Conservation (phyloP, 2,113 vertebrate species). For the Accipiter virgatus region DNA sequence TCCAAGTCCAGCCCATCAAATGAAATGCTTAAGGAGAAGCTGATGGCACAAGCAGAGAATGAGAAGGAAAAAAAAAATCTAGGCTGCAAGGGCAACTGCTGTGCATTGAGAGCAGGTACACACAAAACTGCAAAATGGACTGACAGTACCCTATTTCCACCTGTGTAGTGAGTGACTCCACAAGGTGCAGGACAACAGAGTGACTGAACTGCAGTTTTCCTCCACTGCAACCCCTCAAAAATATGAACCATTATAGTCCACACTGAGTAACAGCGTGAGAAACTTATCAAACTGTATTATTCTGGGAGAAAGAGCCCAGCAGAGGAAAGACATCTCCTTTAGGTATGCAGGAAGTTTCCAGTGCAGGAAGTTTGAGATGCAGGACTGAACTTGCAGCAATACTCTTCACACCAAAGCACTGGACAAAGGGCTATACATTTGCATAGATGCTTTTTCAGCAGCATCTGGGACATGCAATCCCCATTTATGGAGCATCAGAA, state of each 20-base stretch:
- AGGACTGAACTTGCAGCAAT: neutral
- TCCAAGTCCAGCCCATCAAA: neutral
- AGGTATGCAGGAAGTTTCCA: neutral
- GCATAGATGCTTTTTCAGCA: constrained; percentile 36
- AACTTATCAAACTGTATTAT: neutral
- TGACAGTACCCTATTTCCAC: neutral
- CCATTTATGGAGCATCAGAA: neutral
- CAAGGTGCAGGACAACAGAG: neutral
- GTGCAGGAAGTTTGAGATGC: neutral
- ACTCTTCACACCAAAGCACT: neutral
- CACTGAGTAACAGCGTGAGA: neutral
- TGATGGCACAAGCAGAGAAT: neutral
- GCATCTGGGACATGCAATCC: neutral
- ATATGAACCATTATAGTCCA: neutral
- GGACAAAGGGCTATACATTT: neutral
- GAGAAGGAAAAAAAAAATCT: neutral
- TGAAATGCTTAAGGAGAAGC: neutral
- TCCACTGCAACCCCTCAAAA: neutral
- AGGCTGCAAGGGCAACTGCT: neutral
- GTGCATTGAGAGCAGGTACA: neutral
- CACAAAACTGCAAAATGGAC: neutral
- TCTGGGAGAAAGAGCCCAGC: neutral
- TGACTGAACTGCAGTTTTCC: neutral
- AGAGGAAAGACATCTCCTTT: neutral
- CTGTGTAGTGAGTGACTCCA: neutral